Evolutionary conservation across 2,888 invertebrate species (phyloP), one percentile per base, ranked within the genome.

Genomic region (Andricus quercusramuli): DNA sequence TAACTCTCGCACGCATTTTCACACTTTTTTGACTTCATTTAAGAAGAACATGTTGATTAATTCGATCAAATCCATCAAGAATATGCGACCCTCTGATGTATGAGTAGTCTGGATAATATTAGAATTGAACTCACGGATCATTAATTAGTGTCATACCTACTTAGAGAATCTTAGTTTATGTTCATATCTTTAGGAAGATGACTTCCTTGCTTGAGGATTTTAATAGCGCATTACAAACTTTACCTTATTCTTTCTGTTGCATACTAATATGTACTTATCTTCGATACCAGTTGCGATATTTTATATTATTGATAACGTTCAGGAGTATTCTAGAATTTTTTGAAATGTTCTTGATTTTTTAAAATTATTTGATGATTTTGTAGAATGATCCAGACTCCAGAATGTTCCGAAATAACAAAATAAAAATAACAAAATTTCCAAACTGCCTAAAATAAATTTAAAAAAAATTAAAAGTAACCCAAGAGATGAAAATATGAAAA

Each of bases 41-140:
- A 29, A 66, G n/a, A 65, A 44, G n/a, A 37, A 37, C 37, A 32
- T 25, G 64, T 78, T 22, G 17, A 64, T 51, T 65, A 66, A 64
- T 65, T 65, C 44, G 29, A 78, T 78, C 51, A 70, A 56, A 56
- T 70, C 70, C 29, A 51, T 70, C 68, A 25, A 47, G 22, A 41
- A 44, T 44, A 22, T 44, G 47, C 8, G 51, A 56, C 51, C 51
- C 51, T 51, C 70, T 51, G 56, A 1, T 62, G 13, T 62, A n/a
- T 3, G 62, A 25, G 25, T 62, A n/a, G n/a, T 62, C 62, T 25
- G 2, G 22, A 25, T 62, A 62, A 22, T 62, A 62, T 11, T 62
- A 62, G n/a, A 62, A 62, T 62, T 62, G 25, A 62, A 22, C 25
- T 25, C 62, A 1, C 25, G 25, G 22, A 62, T 25, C 25, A 22